A percentile compares a stretch with the other conserved stretches of the same genome.
phyloP scores from a whole-genome alignment of 2,113 vertebrate genomes.

The Sprattus sprattus region DNA sequence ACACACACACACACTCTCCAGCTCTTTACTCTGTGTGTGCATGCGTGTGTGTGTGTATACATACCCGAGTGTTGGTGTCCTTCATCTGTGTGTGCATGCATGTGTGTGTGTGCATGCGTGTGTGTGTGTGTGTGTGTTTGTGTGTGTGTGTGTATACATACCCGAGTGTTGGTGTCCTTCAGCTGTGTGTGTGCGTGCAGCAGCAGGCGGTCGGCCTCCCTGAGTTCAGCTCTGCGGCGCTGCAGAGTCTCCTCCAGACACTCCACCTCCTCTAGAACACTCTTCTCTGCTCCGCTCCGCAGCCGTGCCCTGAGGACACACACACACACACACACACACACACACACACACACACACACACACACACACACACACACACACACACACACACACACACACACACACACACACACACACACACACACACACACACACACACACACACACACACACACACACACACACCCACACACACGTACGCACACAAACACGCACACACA shows the following conservation, averaged over 20 bases:
- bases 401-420: no score
- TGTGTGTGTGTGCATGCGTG: not conserved
- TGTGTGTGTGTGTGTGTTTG: not conserved
- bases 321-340: slow-evolving; percentile 8
- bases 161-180: slow-evolving; percentile 69
- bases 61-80: slow-evolving; percentile 71
- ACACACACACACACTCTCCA: no score
- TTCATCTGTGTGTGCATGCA: slow-evolving; percentile 60
- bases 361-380: not conserved
- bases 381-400: no score
- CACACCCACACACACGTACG: no score
- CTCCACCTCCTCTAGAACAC: slow-evolving; percentile 70
- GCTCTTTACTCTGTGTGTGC: not conserved
- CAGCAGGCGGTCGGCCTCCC: slow-evolving; percentile 79
- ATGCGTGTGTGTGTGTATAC: slow-evolving; percentile 16
- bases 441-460: no score
- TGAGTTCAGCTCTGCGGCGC: slow-evolving; percentile 80
- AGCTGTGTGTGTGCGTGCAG: slow-evolving; percentile 78
- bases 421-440: no score
- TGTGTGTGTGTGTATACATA: slow-evolving; percentile 45
- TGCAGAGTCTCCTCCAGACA: slow-evolving; percentile 82
- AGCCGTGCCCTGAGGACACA: slow-evolving; percentile 62
- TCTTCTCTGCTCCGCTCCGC: slow-evolving; percentile 69
- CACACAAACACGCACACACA: no score
- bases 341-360: not conserved